Evolutionary conservation across 2,888 invertebrate genomes (phyloP).

Genomic region (Schizotus pectinicornis): DNA sequence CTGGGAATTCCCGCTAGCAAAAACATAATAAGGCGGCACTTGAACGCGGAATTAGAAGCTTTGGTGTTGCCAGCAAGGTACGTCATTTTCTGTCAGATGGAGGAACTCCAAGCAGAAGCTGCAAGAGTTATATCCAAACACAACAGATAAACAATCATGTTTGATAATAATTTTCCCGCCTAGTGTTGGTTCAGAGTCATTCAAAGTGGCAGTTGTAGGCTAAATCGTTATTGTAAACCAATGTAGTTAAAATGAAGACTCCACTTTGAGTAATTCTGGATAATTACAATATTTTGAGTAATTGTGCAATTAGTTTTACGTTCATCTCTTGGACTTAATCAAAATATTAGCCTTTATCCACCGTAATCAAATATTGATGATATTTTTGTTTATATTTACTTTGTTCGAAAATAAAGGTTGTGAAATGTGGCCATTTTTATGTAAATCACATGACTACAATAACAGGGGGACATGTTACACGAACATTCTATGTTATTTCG

Average conservation of each 20-base stretch:
- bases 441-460: constrained; percentile 7
- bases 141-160: constrained; percentile 54
- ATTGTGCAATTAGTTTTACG: constrained; percentile 37
- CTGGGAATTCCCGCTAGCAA: constrained; percentile 91
- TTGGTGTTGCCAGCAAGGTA: constrained; percentile 93
- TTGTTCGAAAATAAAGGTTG: constrained; percentile 48
- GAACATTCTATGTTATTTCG: constrained; percentile 56
- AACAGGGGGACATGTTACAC: constrained; percentile 45
- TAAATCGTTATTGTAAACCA: background rate
- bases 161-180: constrained; percentile 28
- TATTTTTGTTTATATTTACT: constrained; percentile 42
- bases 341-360: constrained; percentile 40
- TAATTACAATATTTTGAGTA: constrained; percentile 16
- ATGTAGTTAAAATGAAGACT: background rate
- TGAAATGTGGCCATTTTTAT: constrained; percentile 40
- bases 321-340: constrained; percentile 29
- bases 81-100: constrained; percentile 85
- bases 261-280: constrained; percentile 15
- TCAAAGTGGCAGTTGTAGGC: constrained; percentile 14
- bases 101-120: constrained; percentile 81
- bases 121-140: constrained; percentile 72
- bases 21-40: constrained; percentile 90
- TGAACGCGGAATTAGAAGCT: constrained; percentile 89
- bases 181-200: constrained; percentile 19
- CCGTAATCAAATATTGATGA: constrained; percentile 36